Conservation (phyloP, 1,140 invertebrate genomes). For the Dendroctonus ponderosae region DNA sequence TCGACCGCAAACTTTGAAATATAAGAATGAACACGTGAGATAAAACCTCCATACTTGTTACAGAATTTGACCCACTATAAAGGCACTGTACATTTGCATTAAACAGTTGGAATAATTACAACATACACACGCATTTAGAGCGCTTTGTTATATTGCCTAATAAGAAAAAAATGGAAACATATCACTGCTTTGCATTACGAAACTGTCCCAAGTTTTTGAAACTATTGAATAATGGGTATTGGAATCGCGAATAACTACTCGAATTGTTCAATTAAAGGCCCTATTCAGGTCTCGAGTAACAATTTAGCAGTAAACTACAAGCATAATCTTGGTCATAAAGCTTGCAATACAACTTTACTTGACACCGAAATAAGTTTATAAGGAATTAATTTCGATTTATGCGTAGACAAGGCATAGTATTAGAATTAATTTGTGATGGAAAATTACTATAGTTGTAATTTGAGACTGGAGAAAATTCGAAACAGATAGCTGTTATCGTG, state of each 20-base stretch:
- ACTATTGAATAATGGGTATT: no score
- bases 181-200: no score
- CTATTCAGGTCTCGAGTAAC: not conserved
- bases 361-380: slow-evolving; percentile 24
- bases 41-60: no score
- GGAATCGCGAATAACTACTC: not conserved
- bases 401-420: slow-evolving; percentile 16
- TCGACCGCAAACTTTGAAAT: no score
- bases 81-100: no score
- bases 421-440: slow-evolving; percentile 21
- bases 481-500: slow-evolving; percentile 28
- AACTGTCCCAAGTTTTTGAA: no score
- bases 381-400: slow-evolving; percentile 26
- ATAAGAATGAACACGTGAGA: no score
- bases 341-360: slow-evolving; percentile 15
- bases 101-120: no score
- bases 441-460: slow-evolving; percentile 18
- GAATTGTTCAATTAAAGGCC: not conserved
- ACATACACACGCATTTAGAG: no score
- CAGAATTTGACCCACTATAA: no score
- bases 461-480: slow-evolving; percentile 24
- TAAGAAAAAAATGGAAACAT: no score
- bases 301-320: slow-evolving; percentile 6
- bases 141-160: no score
- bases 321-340: slow-evolving; percentile 6